phyloP scores from a whole-genome alignment of 2,797 vertebrate genomes.

The Rhinichthys osculus region DNA sequence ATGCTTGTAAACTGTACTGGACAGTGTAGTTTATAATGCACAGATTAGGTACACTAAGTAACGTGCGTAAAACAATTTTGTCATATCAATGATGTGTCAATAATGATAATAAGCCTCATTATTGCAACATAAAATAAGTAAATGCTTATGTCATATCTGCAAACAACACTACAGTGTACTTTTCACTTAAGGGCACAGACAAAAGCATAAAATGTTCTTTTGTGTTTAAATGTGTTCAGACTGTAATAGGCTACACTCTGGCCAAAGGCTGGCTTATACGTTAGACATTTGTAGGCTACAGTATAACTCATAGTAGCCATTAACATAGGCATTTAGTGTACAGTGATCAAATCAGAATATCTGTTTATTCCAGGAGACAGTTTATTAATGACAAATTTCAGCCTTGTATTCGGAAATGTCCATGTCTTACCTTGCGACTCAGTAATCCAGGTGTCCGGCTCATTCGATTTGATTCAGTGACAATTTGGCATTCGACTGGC shows the following conservation, averaged over 20 bases:
- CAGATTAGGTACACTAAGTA: not conserved
- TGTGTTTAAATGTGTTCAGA: not conserved
- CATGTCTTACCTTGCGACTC: slow-evolving; percentile 36
- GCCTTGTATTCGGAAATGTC: not conserved
- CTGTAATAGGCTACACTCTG: not conserved
- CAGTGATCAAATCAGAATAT: not conserved
- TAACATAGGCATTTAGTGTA: not conserved
- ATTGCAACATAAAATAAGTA: not conserved
- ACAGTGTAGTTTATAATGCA: not conserved
- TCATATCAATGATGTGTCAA: not conserved
- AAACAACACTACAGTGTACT: not conserved
- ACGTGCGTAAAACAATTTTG: not conserved
- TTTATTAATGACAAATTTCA: not conserved
- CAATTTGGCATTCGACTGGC: slow-evolving; percentile 14
- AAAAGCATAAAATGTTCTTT: not conserved
- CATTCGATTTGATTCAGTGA: slow-evolving; percentile 24
- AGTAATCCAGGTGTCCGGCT: slow-evolving; percentile 18
- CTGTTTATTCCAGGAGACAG: not conserved
- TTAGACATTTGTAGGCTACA: not conserved
- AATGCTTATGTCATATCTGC: not conserved
- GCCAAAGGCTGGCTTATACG: not conserved
- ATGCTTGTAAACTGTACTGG: slow-evolving; percentile 10
- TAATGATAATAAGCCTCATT: not conserved
- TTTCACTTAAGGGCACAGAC: not conserved
- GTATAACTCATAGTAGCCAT: not conserved